A percentile compares a stretch with the other conserved stretches of the same genome.
These are phyloP conservation scores for Xiphydria camelus DNA, from an alignment of 2,888 invertebrate species.

Conservation along the genomic window DNA sequence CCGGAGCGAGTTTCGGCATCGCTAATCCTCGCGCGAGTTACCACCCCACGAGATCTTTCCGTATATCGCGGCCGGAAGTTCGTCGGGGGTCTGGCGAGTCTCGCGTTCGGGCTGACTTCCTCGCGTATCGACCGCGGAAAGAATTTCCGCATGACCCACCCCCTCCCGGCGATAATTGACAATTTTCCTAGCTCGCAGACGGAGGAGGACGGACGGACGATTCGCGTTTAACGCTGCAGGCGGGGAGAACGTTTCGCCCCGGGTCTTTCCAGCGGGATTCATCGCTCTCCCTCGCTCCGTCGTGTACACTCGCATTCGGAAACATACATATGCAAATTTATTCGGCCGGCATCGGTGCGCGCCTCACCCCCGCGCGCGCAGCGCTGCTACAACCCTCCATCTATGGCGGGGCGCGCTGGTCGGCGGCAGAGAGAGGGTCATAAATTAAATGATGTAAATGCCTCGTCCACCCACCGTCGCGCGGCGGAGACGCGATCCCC, in stretches of 20 bases:
- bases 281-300: background rate
- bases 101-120: too few species aligned
- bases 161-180: too few species aligned
- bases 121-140: too few species aligned
- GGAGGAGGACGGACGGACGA: too few species aligned
- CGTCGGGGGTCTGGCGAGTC: too few species aligned
- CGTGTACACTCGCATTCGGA: constrained; percentile 43
- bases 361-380: constrained; percentile 26
- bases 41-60: too few species aligned
- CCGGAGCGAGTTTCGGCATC: constrained; percentile 28
- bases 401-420: constrained; percentile 17
- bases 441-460: constrained; percentile 59
- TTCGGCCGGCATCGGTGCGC: constrained; percentile 49
- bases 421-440: constrained; percentile 44
- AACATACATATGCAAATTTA: constrained; percentile 57
- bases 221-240: background rate
- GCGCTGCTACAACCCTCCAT: background rate
- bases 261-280: background rate
- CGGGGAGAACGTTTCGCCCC: background rate
- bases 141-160: too few species aligned
- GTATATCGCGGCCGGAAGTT: too few species aligned
- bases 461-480: constrained; percentile 54
- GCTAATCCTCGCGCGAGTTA: constrained; percentile 38
- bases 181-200: too few species aligned
- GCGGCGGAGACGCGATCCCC: constrained; percentile 31